phyloP scores from a whole-genome alignment of 35 echinoderm and acorn worm species.

The Eucidaris tribuloides region DNA sequence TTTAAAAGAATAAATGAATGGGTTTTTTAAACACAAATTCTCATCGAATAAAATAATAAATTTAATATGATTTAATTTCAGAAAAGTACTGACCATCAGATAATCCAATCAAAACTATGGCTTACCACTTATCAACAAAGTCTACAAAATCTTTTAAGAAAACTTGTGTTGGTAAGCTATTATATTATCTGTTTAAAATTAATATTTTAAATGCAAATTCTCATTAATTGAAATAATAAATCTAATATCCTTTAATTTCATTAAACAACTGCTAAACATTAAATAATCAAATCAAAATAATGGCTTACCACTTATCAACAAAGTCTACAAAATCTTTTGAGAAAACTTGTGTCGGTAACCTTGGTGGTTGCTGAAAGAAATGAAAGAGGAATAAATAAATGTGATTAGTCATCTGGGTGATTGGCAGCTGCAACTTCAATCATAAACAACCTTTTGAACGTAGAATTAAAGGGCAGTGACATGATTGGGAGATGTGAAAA shows the following conservation, averaged over 20 bases:
- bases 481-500: no score
- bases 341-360: conserved; percentile 64
- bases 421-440: neutral
- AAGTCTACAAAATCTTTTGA: conserved; percentile 88
- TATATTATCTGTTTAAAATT: no score
- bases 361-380: conserved; percentile 62
- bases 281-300: neutral
- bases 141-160: conserved; percentile 87
- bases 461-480: no score
- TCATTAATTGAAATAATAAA: no score
- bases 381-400: conserved; percentile 4
- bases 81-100: neutral
- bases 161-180: conserved; percentile 58
- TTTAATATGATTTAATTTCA: no score
- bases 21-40: no score
- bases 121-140: conserved; percentile 87
- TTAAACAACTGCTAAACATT: neutral
- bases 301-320: conserved; percentile 79
- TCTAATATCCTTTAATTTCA: no score
- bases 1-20: no score
- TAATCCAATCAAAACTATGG: neutral
- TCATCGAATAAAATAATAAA: no score
- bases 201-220: no score
- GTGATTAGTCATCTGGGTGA: neutral
- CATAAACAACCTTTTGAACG: neutral